Base-by-base conservation (phyloP, 1,140 invertebrate species). In the Drosophila ohnishii region DNA sequence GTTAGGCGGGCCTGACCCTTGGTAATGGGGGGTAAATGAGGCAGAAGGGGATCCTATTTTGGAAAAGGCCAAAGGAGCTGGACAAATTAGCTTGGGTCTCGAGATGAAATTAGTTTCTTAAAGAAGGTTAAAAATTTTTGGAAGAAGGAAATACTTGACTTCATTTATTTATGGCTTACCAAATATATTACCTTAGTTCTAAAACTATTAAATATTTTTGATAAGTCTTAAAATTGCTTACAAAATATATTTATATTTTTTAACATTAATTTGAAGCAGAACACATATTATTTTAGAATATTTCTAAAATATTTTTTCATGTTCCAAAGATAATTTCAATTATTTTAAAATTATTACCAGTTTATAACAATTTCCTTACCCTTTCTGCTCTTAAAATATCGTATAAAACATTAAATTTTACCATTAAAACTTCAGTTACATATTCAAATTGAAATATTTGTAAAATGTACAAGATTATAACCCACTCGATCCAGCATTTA, bases 11-110 rank as follows among this genome's bases (percentile, higher is more conserved):
- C 28, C 48, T 14, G 28, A 61, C n/a, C n/a, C 34, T 47, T 10
- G 7, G 13, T 47, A 35, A 63, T 45, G 40, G 39, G 16, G 47
- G 62, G 34, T 51, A 56, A 67, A 51, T 42, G 50, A 25, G 11
- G 16, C 37, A 34, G 28, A 56, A 67, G 9, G 62, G 22, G n/a
- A n/a, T 44, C 4, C 6, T 19, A 28, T 11, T 19, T 35, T 16
- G 16, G 8, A 25, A 5, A 35, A 13, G 7, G 14, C 10, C 37
- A 48, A 45, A 7, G 10, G 13, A 47, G 40, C 19, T 47, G 14
- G 10, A 6, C 4, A 19, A 28, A 28, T 35, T 28, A 42, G 11
- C 5, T 64, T 39, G n/a, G 28, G 30, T 30, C 19, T 22, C 5
- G 37, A 25, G 5, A 25, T 2, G 34, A 35, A 53, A 35, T 53